Conservation (phyloP, 2,888 invertebrate species). For the Ophion slaviceki region DNA sequence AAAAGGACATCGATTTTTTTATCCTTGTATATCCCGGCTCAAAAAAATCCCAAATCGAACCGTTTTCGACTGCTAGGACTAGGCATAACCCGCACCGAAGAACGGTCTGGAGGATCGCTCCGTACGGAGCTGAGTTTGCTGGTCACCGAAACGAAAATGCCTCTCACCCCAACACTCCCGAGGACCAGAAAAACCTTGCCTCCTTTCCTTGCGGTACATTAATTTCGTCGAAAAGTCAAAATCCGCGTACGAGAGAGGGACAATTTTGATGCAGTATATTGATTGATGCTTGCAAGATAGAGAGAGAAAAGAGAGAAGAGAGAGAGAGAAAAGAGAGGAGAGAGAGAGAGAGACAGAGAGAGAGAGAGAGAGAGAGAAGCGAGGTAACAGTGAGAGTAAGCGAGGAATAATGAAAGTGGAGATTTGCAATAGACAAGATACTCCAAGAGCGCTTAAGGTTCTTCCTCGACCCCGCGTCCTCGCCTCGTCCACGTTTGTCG, state of each 20-base stretch:
- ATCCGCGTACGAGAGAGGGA: background rate
- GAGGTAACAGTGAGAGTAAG: slow-evolving; percentile 42
- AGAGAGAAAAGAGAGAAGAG: background rate
- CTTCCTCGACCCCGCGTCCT: slow-evolving; percentile 52
- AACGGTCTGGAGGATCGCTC: slow-evolving; percentile 13
- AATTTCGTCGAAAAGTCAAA: background rate
- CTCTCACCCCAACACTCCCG: slow-evolving; percentile 17
- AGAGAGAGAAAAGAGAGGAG: background rate
- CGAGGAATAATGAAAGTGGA: slow-evolving; percentile 59
- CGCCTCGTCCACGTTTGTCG: slow-evolving; percentile 28
- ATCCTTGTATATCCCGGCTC: too few relatives aligned
- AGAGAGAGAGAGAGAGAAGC: background rate
- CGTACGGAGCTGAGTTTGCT: background rate
- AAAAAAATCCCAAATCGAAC: too few relatives aligned
- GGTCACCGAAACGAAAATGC: slow-evolving; percentile 3
- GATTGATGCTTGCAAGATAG: background rate
- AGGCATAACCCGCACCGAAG: background rate
- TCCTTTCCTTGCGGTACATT: background rate
- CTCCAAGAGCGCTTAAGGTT: slow-evolving; percentile 31
- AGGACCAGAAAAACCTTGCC: background rate
- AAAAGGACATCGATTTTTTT: too few relatives aligned
- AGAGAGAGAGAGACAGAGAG: background rate
- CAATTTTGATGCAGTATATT: slow-evolving; percentile 15
- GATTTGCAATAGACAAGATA: slow-evolving; percentile 56
- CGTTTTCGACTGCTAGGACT: too few relatives aligned